Conservation (phyloP, 2,888 invertebrate species). For the Morpho deidamia region DNA sequence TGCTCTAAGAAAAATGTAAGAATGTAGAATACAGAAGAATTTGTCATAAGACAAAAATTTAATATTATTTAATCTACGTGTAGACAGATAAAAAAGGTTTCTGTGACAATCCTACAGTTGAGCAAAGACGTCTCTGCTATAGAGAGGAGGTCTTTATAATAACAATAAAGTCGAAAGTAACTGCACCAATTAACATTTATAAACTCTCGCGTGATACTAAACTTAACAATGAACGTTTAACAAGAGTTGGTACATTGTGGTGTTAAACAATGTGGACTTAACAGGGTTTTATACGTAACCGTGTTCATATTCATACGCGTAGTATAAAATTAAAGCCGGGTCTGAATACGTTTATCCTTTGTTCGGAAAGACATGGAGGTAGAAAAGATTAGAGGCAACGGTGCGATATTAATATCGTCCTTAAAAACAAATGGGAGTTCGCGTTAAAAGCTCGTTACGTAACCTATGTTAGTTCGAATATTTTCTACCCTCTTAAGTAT, state of each 20-base stretch:
- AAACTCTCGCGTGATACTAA: slow-evolving; percentile 3
- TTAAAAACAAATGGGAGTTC: slow-evolving; percentile 5
- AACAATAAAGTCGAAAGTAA: slow-evolving; percentile 2
- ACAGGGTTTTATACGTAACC: slow-evolving; percentile 34
- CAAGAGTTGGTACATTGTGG: slow-evolving; percentile 34
- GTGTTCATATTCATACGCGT: slow-evolving; percentile 44
- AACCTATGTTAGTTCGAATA: too few species aligned
- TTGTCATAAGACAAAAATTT: too few species aligned
- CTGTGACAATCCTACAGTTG: too few species aligned
- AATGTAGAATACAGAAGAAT: too few species aligned
- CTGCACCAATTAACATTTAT: slow-evolving; percentile 7
- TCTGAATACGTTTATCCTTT: slow-evolving; percentile 46
- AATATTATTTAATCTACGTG: too few species aligned
- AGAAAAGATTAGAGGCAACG: slow-evolving; percentile 20
- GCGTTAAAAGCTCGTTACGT: slow-evolving; percentile 6
- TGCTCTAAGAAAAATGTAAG: too few species aligned
- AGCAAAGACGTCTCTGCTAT: too few species aligned
- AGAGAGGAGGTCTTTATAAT: not conserved
- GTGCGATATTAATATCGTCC: slow-evolving; percentile 15
- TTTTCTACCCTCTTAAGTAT: too few species aligned
- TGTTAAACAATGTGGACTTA: slow-evolving; percentile 43
- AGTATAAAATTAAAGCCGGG: slow-evolving; percentile 47
- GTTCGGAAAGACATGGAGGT: slow-evolving; percentile 31
- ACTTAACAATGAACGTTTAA: slow-evolving; percentile 21
- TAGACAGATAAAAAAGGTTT: too few species aligned